Evolutionary conservation across 2,888 invertebrate genomes (phyloP).

Genomic region (Barypeithes pellucidus): DNA sequence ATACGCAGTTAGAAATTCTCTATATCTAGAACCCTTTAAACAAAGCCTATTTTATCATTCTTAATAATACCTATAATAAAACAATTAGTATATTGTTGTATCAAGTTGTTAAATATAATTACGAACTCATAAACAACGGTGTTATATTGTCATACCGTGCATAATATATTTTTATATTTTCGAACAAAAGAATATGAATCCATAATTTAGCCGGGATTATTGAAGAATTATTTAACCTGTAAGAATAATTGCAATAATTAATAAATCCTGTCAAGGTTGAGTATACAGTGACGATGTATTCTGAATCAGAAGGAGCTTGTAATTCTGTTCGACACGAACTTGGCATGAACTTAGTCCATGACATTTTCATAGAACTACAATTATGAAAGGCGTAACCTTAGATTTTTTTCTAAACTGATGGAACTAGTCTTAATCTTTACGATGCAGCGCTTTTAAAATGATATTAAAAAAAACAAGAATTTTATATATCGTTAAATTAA

Average conservation of each 20-base stretch:
- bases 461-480: slow-evolving; percentile 14
- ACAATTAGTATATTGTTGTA: slow-evolving; percentile 42
- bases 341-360: slow-evolving; percentile 67
- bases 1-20: background rate
- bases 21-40: slow-evolving; percentile 5
- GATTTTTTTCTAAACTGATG: slow-evolving; percentile 53
- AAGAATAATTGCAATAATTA: slow-evolving; percentile 63
- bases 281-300: slow-evolving; percentile 60
- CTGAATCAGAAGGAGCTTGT: slow-evolving; percentile 61
- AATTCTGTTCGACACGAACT: slow-evolving; percentile 58
- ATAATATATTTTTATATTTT: slow-evolving; percentile 40
- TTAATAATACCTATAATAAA: slow-evolving; percentile 28
- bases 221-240: slow-evolving; percentile 55
- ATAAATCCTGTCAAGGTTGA: slow-evolving; percentile 63
- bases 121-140: slow-evolving; percentile 38
- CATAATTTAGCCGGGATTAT: slow-evolving; percentile 45
- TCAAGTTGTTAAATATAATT: slow-evolving; percentile 38
- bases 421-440: slow-evolving; percentile 48
- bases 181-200: slow-evolving; percentile 45
- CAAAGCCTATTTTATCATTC: background rate
- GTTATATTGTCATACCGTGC: slow-evolving; percentile 42
- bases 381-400: slow-evolving; percentile 66
- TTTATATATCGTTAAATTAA: slow-evolving; percentile 24
- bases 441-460: slow-evolving; percentile 37
- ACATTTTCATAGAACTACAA: slow-evolving; percentile 66